Base-by-base conservation (phyloP, 2,113 vertebrate genomes). In the Microtus oregoni region DNA sequence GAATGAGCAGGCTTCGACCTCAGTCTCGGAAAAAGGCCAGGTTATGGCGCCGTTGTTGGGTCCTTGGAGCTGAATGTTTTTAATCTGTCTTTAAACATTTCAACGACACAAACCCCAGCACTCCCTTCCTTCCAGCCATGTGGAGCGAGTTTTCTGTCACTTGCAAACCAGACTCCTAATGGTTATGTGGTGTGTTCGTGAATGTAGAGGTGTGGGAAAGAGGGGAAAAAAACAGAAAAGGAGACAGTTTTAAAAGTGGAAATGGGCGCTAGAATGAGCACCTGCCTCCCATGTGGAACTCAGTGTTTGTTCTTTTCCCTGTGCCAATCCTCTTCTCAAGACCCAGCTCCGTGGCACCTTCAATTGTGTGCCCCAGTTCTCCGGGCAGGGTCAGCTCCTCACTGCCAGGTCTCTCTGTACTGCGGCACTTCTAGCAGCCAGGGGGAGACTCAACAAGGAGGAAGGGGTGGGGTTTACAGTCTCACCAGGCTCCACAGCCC, bases 131-230 rank as follows among this genome's bases (percentile, higher is more conserved):
- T 87, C 52, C 44, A 95, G 81, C 30, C 4, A 65, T 73, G 83
- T 88, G 50, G 50, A 76, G 7, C 65, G 65, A 58, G 13, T 85
- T 76, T 94, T 86, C 88, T 94, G 61, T 87, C 47, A 82, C 35
- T 91, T 94, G 70, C 44, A 90, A 89, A 82, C 61, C 83, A 91
- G 47, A 93, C 13, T 90, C 82, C 55, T 81, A 70, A 94, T 32
- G 89, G 78, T 91, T 91, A 73, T 24, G 6, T n/a, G 61, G 3
- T 55, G 26, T 87, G 88, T 90, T 92, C 72, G 28, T 67, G 44
- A 96, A 77, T 44, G 67, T 30, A 61, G 72, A 50, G 5, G 73
- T 78, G 10, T 81, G 63, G 81, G 26, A 50, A 47, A 61, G 65
- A 73, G 77, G 19, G 50, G 50, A 3, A 50, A 63, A 73, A 86